phyloP scores from a whole-genome alignment of 2,113 vertebrate species.

The Amblyornis subalaris region DNA sequence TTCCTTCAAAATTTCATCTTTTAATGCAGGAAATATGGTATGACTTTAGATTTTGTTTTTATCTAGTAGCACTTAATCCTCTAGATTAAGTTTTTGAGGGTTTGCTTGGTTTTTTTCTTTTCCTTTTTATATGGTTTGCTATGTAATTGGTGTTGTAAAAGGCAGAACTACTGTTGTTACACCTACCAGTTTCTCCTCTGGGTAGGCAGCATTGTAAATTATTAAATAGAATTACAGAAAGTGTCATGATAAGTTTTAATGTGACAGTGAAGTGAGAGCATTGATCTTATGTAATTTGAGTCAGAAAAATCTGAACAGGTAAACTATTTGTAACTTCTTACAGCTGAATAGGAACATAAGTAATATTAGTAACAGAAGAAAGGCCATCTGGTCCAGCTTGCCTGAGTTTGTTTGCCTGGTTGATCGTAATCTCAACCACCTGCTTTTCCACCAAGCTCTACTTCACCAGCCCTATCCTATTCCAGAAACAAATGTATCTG shows the following conservation, averaged over 20 bases:
- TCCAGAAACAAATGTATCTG: slow-evolving; percentile 49
- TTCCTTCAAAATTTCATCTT: background rate
- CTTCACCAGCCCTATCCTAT: slow-evolving; percentile 15
- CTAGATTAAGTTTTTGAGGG: background rate
- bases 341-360: slow-evolving; percentile 55
- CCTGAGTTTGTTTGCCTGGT: slow-evolving; percentile 19
- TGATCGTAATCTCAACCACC: slow-evolving; percentile 62
- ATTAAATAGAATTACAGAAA: slow-evolving; percentile 51
- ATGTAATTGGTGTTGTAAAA: background rate
- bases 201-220: slow-evolving; percentile 43
- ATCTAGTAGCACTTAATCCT: background rate
- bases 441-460: slow-evolving; percentile 37
- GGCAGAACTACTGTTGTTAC: background rate
- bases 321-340: slow-evolving; percentile 63
- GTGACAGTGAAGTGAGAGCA: slow-evolving; percentile 54
- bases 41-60: slow-evolving; percentile 13
- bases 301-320: slow-evolving; percentile 57
- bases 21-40: slow-evolving; percentile 14
- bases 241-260: slow-evolving; percentile 59
- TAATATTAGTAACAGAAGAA: slow-evolving; percentile 57
- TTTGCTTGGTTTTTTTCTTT: background rate
- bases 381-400: slow-evolving; percentile 47
- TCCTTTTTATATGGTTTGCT: background rate
- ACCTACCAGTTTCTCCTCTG: background rate
- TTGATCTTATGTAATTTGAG: slow-evolving; percentile 65